A percentile compares a stretch with the other conserved stretches of the same genome.
Evolutionary conservation across 2,888 invertebrate genomes (phyloP).

Genomic region (Mesorhabditis spiculigera): DNA sequence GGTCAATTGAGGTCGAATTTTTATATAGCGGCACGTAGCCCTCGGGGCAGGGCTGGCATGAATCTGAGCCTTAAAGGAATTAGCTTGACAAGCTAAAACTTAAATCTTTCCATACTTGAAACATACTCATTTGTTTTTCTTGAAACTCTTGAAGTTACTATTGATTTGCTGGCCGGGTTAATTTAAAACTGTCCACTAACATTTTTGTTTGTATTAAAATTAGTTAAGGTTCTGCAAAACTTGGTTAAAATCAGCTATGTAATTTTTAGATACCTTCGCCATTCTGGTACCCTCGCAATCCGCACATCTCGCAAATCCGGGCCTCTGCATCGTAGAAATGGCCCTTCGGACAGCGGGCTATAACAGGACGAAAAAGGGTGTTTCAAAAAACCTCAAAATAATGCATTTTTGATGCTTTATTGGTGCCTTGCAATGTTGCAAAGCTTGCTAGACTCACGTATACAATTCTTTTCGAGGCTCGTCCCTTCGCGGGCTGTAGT

Average conservation of each 20-base stretch:
- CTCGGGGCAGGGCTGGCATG: constrained; percentile 27
- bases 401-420: not conserved
- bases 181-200: too few species aligned
- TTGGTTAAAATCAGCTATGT: too few species aligned
- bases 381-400: not conserved
- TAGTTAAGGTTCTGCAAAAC: too few species aligned
- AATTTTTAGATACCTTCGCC: constrained; percentile 11
- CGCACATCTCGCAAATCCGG: constrained; percentile 34
- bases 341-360: constrained; percentile 35
- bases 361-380: constrained; percentile 6
- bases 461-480: constrained; percentile 20
- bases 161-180: too few species aligned
- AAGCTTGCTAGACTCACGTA: constrained; percentile 18
- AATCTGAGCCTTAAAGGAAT: not conserved
- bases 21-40: constrained; percentile 31
- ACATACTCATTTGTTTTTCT: too few species aligned
- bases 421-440: too few species aligned
- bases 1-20: constrained; percentile 29
- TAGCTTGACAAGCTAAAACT: too few species aligned
- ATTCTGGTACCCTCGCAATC: constrained; percentile 31
- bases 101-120: too few species aligned
- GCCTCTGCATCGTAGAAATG: constrained; percentile 30
- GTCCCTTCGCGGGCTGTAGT: constrained; percentile 23
- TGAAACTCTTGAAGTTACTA: too few species aligned
- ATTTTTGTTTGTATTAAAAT: too few species aligned